Evolutionary conservation across 2,888 invertebrate species (phyloP).

Genomic region (Callyntrura guangdongensis): DNA sequence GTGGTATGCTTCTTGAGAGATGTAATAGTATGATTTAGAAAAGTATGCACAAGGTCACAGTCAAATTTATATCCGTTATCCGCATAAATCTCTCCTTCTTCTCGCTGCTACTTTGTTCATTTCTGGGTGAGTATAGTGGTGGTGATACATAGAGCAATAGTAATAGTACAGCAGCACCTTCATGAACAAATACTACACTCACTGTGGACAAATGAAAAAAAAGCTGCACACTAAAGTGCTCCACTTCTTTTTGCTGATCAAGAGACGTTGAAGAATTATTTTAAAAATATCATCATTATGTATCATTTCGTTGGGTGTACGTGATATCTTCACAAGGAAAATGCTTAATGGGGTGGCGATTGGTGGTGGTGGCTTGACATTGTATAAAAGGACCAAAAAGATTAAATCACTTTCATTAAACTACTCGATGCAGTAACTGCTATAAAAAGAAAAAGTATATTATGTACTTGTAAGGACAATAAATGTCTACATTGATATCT

Average conservation of each 20-base stretch:
- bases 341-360: conserved; percentile 45
- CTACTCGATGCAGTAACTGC: conserved; percentile 21
- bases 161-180: too few relatives aligned
- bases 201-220: conserved; percentile 1
- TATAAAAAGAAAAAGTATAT: conserved; percentile 33
- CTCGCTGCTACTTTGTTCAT: background rate
- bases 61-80: conserved; percentile 59
- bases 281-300: background rate
- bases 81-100: conserved; percentile 46
- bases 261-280: background rate
- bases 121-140: background rate
- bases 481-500: background rate
- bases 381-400: conserved; percentile 57
- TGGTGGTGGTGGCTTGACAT: conserved; percentile 23
- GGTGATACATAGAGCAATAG: too few relatives aligned
- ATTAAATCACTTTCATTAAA: conserved; percentile 53
- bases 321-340: conserved; percentile 28
- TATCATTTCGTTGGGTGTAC: conserved; percentile 17
- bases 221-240: background rate
- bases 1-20: conserved; percentile 46
- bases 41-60: conserved; percentile 58
- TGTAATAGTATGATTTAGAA: background rate
- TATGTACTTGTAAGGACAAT: conserved; percentile 46
- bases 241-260: background rate
- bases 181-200: too few relatives aligned